These are phyloP conservation scores for Nothobranchius kuhntae DNA, from an alignment of 2,113 vertebrate genomes.

Conservation along the genomic window DNA sequence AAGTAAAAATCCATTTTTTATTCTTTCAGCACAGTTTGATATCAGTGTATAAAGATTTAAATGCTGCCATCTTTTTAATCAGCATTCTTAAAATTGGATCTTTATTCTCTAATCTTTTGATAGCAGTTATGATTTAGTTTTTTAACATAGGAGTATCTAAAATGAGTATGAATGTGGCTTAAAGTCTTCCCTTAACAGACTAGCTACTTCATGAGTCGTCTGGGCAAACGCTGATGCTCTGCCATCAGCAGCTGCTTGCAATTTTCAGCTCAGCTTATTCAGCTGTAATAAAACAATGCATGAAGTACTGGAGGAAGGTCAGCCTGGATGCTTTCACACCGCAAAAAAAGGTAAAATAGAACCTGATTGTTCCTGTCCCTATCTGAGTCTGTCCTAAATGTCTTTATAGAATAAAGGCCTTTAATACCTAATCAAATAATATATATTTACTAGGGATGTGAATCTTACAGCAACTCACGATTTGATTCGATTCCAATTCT, in stretches of 20 bases:
- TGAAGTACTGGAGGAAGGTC: slow-evolving; percentile 84
- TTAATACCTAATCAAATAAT: slow-evolving; percentile 28
- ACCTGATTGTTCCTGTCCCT: slow-evolving; percentile 40
- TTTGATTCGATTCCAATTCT: no score
- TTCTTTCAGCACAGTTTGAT: no score
- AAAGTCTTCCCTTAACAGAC: slow-evolving; percentile 70
- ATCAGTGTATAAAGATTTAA: no score
- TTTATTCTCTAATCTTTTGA: no score
- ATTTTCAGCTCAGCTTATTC: slow-evolving; percentile 89
- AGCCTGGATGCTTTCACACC: slow-evolving; percentile 85
- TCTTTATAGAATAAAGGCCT: slow-evolving; percentile 10
- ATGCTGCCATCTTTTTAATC: no score
- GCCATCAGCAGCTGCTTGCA: slow-evolving; percentile 86
- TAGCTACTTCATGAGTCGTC: slow-evolving; percentile 83
- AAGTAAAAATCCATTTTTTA: no score
- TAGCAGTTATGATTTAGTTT: no score
- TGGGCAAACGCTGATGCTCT: slow-evolving; percentile 81
- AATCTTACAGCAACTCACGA: no score
- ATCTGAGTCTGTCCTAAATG: neutral
- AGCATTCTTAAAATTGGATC: no score
- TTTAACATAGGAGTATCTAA: neutral
- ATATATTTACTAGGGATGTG: slow-evolving; percentile 16
- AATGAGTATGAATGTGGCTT: slow-evolving; percentile 2
- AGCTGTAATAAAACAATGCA: slow-evolving; percentile 93
- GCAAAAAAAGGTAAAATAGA: slow-evolving; percentile 75